Percentiles rank a stretch among this genome's conserved stretches.
These are phyloP conservation scores for Acrocephalus kingi DNA, from an alignment of 2,113 vertebrate genomes.

Conservation along the genomic window DNA sequence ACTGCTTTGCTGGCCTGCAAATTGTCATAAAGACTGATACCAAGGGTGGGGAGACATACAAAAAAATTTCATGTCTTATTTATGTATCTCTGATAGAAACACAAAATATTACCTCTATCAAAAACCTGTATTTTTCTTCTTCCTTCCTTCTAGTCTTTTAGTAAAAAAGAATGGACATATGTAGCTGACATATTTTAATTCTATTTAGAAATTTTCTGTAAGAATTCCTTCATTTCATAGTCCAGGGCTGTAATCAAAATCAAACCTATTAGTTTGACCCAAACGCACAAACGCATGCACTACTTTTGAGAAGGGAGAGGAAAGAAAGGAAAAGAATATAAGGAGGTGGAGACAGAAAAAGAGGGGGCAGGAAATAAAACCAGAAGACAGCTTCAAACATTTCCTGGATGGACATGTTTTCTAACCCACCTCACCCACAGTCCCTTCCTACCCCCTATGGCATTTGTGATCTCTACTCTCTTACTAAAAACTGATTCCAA, in stretches of 20 bases:
- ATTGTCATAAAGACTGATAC: background rate
- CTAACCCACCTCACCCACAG: background rate
- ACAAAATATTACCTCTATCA: background rate
- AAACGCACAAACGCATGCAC: background rate
- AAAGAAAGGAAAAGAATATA: background rate
- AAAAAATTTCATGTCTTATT: background rate
- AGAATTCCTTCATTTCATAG: background rate
- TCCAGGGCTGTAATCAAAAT: background rate
- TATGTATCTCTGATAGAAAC: background rate
- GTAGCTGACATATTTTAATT: background rate
- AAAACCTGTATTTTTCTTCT: background rate
- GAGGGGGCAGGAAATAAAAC: background rate
- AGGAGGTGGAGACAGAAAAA: background rate
- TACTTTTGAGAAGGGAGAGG: background rate
- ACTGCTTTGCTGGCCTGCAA: background rate
- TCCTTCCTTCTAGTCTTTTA: rapidly evolving
- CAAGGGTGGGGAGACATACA: background rate
- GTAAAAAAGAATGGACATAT: background rate
- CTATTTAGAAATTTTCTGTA: background rate
- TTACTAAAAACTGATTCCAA: background rate
- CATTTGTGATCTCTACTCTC: background rate
- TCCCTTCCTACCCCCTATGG: background rate
- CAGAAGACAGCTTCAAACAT: background rate
- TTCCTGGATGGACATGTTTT: background rate
- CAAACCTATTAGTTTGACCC: background rate